Percentiles rank a stretch among this genome's conserved stretches.
Evolutionary conservation across 2,113 vertebrate genomes (phyloP).

Genomic region (Calonectris borealis): DNA sequence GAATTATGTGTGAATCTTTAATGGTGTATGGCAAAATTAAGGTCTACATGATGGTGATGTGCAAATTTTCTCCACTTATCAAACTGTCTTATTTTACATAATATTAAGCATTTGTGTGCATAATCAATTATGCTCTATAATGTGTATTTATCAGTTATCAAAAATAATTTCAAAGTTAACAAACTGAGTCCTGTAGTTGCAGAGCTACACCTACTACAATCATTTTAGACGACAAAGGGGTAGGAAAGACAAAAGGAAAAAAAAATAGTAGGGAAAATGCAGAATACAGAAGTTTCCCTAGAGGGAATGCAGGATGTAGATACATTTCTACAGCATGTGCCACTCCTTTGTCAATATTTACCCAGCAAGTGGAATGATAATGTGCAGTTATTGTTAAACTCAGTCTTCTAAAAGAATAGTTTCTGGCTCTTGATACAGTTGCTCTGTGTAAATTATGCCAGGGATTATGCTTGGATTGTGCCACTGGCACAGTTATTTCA

Average conservation of each 20-base stretch:
- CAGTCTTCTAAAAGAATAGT: neutral
- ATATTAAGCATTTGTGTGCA: neutral
- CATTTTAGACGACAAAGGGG: neutral
- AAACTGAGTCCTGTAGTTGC: neutral
- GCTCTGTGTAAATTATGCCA: slow-evolving; percentile 34
- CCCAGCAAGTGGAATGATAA: slow-evolving; percentile 37
- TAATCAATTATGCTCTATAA: neutral
- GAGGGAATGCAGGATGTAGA: slow-evolving; percentile 17
- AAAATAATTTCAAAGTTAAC: slow-evolving; percentile 10
- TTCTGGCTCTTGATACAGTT: slow-evolving; percentile 30
- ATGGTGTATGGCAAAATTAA: slow-evolving; percentile 5
- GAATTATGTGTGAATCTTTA: slow-evolving; percentile 4
- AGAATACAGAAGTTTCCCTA: slow-evolving; percentile 13
- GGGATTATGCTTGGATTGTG: slow-evolving; percentile 30
- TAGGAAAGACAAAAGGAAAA: neutral
- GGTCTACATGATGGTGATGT: neutral
- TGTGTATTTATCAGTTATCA: neutral
- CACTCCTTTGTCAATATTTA: slow-evolving; percentile 60
- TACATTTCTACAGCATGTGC: slow-evolving; percentile 18
- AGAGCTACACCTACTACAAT: neutral
- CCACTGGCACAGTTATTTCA: slow-evolving; percentile 52
- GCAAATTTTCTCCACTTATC: neutral
- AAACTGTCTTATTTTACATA: slow-evolving; percentile 11
- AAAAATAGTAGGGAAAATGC: slow-evolving; percentile 1
- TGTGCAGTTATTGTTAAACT: slow-evolving; percentile 32